Evolutionary conservation across 2,113 vertebrate genomes (phyloP).

Genomic region (Sus scrofa): DNA sequence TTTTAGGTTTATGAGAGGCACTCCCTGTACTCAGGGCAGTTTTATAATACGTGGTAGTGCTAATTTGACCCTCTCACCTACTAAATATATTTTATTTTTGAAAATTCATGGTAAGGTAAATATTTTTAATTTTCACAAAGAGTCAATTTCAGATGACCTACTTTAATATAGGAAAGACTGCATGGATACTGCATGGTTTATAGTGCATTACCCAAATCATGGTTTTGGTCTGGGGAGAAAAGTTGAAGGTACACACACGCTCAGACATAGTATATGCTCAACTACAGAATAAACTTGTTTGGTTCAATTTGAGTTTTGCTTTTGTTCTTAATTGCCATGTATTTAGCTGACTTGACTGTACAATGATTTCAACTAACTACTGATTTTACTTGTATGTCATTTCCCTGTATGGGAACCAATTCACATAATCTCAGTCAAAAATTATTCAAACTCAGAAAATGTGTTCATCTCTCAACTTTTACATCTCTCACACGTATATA

Average conservation of each 20-base stretch:
- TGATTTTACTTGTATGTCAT: constrained; percentile 14
- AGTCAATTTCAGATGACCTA: background rate
- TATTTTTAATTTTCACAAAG: background rate
- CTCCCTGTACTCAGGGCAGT: background rate
- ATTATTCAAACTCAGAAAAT: constrained; percentile 26
- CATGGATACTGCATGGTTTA: background rate
- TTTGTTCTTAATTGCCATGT: constrained; percentile 5
- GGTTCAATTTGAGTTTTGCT: background rate
- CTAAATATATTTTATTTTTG: constrained; percentile 13
- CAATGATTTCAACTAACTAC: constrained; percentile 35
- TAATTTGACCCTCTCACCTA: background rate
- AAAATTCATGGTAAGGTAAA: background rate
- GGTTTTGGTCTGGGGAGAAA: constrained; percentile 13
- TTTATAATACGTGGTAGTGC: background rate
- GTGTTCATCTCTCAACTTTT: background rate
- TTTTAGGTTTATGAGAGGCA: background rate
- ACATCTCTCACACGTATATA: no score
- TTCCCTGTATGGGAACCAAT: constrained; percentile 16
- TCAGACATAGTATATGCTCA: background rate
- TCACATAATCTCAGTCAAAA: background rate
- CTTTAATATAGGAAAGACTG: background rate
- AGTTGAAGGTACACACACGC: background rate
- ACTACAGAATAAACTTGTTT: constrained; percentile 20
- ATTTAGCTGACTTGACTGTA: constrained; percentile 28
- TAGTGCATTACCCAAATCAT: background rate